Evolutionary conservation across 64 coral and sea anemone species (phyloP).

Genomic region (Actinia equina): DNA sequence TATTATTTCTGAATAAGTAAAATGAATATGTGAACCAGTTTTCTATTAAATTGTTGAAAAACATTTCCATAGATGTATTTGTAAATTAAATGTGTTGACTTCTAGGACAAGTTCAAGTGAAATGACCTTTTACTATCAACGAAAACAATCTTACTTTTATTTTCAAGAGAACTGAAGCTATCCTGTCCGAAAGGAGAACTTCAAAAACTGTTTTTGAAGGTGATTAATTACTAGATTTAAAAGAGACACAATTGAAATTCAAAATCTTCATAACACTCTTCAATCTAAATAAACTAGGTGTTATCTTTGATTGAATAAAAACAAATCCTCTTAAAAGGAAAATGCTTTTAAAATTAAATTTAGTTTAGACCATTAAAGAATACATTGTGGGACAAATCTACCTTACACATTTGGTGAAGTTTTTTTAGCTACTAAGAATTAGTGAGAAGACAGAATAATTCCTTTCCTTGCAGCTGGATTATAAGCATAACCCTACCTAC

Average conservation of each 20-base stretch:
- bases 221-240: neutral
- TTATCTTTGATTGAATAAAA: too few relatives aligned
- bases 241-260: neutral
- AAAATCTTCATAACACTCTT: neutral
- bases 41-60: neutral
- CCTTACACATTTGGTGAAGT: too few relatives aligned
- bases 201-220: neutral
- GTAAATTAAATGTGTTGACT: neutral
- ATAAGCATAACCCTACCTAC: too few relatives aligned
- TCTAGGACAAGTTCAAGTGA: neutral
- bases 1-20: too few relatives aligned
- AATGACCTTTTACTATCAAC: neutral
- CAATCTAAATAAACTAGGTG: neutral
- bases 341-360: too few relatives aligned
- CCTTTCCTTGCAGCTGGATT: too few relatives aligned
- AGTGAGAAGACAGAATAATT: too few relatives aligned
- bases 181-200: neutral
- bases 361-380: too few relatives aligned
- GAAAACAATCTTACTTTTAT: neutral
- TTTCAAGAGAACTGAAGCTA: neutral
- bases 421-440: too few relatives aligned
- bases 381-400: too few relatives aligned
- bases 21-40: too few relatives aligned
- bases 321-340: too few relatives aligned
- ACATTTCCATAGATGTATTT: neutral